Evolutionary conservation across 2,888 invertebrate genomes (phyloP), one percentile per base, ranked within the genome.

Genomic region (Miltochrista miniata): DNA sequence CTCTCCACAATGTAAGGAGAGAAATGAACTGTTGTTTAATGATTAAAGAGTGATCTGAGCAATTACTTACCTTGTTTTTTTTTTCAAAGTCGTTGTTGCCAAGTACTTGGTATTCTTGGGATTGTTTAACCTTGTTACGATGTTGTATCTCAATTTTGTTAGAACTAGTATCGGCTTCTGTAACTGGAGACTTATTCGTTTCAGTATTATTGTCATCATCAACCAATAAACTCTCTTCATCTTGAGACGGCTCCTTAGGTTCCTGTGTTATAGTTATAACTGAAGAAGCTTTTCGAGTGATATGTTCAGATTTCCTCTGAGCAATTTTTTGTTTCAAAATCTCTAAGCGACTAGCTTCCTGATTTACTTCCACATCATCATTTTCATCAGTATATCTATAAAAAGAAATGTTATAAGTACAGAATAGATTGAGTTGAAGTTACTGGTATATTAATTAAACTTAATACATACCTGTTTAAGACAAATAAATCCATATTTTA

Each of bases 401-500:
- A 65, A 50, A 43, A 8, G 35, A 12, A 38, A 45, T 41, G 7
- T 13, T 12, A 35, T 0, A 35, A 10, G 29, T 40, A 13, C 8
- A 13, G 10, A 24, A 24, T 40, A 11, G 1, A 40, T 1, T 30
- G 8, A 39, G 7, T 39, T n/a, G 24, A 24, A 11, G 24, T 29
- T 36, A 36, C 13, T 1, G n/a, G 2, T 9, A 1, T 30, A 30
- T 13, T 10, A 13, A 1, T 1, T 13, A 29, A 34, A 44, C 10
- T 11, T 3, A 5, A 66, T 85, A 40, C 7, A 13, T 45, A 95
- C 95, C 95, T 93, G 73, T 95, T 94, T 46, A 95, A 93, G 57
- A 95, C 92, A 75, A 95, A 95, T 62, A 95, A 88, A 84, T 95
- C 95, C 95, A 95, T 95, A 11, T 37, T 47, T 15, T 13, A 30